A percentile compares a stretch with the other conserved stretches of the same genome.
Conservation (phyloP, 64 coral and sea anemone species). For the Montipora foliosa region DNA sequence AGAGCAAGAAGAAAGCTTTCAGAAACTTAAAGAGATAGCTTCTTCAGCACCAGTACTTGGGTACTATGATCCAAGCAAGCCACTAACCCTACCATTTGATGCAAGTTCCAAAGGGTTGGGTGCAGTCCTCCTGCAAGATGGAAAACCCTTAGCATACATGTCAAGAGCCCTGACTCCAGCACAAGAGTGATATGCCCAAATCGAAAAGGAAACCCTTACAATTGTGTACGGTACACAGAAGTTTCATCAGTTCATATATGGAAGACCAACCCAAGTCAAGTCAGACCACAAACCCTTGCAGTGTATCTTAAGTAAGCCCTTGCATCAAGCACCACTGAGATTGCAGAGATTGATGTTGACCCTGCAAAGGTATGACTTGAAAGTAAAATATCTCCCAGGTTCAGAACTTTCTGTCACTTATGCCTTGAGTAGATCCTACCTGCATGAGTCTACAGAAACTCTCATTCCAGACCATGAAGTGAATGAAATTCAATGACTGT, state of each 20-base stretch:
- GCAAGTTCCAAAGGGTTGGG: slow-evolving; percentile 55
- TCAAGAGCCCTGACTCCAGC: slow-evolving; percentile 65
- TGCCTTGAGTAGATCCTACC: slow-evolving; percentile 41
- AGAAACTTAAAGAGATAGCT: neutral
- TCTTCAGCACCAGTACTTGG: slow-evolving; percentile 33
- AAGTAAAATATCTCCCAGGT: slow-evolving; percentile 16
- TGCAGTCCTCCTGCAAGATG: slow-evolving; percentile 48
- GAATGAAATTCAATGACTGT: slow-evolving; percentile 69
- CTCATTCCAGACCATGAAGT: slow-evolving; percentile 74
- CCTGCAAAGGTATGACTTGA: slow-evolving; percentile 42
- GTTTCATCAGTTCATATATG: slow-evolving; percentile 66
- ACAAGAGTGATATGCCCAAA: neutral
- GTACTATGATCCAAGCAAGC: slow-evolving; percentile 56
- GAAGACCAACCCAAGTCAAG: slow-evolving; percentile 15
- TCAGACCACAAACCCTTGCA: slow-evolving; percentile 48
- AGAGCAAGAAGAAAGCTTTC: slow-evolving; percentile 22
- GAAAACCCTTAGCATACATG: slow-evolving; percentile 42
- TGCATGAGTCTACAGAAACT: slow-evolving; percentile 57
- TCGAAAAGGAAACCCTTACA: neutral
- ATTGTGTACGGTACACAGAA: slow-evolving; percentile 57
- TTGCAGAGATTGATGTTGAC: slow-evolving; percentile 38
- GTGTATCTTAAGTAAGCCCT: slow-evolving; percentile 34
- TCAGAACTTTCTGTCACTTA: neutral
- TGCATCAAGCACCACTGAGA: slow-evolving; percentile 53
- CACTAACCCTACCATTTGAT: slow-evolving; percentile 38